Conservation (phyloP, 2,113 vertebrate genomes). For the Silurus glanis region DNA sequence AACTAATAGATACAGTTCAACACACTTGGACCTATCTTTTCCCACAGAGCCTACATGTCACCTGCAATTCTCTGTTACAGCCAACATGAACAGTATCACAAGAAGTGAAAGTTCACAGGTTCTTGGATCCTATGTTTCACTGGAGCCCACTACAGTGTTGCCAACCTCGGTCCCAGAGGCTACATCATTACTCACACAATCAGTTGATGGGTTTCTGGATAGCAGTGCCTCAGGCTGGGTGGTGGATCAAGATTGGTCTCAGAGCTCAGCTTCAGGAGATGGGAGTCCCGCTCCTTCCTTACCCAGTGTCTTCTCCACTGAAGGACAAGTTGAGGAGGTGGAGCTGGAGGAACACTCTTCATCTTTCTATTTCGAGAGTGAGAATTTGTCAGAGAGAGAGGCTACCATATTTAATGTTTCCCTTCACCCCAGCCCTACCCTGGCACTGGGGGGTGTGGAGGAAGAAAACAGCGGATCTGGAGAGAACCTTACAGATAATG, state of each 20-base stretch:
- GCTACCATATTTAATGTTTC: slow-evolving; percentile 63
- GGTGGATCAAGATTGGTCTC: slow-evolving; percentile 75
- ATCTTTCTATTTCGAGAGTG: slow-evolving; percentile 76
- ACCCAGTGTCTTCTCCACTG: slow-evolving; percentile 56
- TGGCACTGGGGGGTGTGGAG: slow-evolving; percentile 77
- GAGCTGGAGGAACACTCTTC: slow-evolving; percentile 66
- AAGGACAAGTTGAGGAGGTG: slow-evolving; percentile 36
- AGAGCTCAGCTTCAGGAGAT: slow-evolving; percentile 68
- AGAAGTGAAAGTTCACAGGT: slow-evolving; percentile 25
- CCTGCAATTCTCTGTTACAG: slow-evolving; percentile 72
- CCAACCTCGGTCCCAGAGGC: slow-evolving; percentile 57
- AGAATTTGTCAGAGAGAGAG: slow-evolving; percentile 60
- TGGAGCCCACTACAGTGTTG: slow-evolving; percentile 65
- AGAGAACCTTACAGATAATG: slow-evolving; percentile 88
- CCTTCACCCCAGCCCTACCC: slow-evolving; percentile 67
- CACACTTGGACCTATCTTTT: slow-evolving; percentile 52
- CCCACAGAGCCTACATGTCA: slow-evolving; percentile 65
- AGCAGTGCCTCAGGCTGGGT: slow-evolving; percentile 81
- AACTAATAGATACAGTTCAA: slow-evolving; percentile 56
- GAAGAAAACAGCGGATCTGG: slow-evolving; percentile 93
- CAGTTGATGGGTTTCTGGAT: slow-evolving; percentile 65
- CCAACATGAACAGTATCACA: slow-evolving; percentile 64
- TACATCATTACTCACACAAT: slow-evolving; percentile 42
- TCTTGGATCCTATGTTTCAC: slow-evolving; percentile 54
- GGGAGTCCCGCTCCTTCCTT: slow-evolving; percentile 55